A percentile compares a stretch with the other conserved stretches of the same genome.
Conservation (phyloP, 2,888 invertebrate genomes). For the Diploptera punctata region DNA sequence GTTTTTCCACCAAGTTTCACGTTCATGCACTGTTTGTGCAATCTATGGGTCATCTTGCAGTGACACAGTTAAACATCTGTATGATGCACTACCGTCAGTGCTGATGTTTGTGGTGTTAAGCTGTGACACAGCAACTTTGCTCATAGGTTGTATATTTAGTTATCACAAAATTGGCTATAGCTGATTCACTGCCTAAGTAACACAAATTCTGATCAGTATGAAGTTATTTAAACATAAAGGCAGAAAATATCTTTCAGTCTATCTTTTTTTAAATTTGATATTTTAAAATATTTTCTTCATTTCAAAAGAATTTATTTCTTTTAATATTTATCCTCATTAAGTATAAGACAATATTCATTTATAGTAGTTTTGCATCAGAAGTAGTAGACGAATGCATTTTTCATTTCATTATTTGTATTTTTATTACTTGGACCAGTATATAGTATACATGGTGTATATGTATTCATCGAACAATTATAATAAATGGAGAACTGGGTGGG, state of each 20-base stretch:
- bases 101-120: not conserved
- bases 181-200: slow-evolving; percentile 15
- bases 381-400: not conserved
- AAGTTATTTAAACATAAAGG: no score
- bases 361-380: slow-evolving; percentile 14
- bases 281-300: no score
- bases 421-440: slow-evolving; percentile 17
- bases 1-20: slow-evolving; percentile 1
- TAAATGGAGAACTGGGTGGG: slow-evolving; percentile 38
- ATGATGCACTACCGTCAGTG: not conserved
- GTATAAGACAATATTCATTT: slow-evolving; percentile 12
- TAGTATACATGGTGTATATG: slow-evolving; percentile 24
- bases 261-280: no score
- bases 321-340: not conserved
- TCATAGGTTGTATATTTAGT: no score
- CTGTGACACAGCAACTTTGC: not conserved
- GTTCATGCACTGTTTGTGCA: not conserved
- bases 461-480: slow-evolving; percentile 27
- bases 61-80: not conserved
- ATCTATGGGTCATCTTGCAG: not conserved
- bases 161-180: slow-evolving; percentile 2
- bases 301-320: not conserved
- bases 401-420: slow-evolving; percentile 23
- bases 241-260: no score
- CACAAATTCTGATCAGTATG: not conserved